Percentiles rank a stretch among this genome's conserved stretches.
Conservation (phyloP, 2,113 vertebrate species). For the Eupsittula cactorum region DNA sequence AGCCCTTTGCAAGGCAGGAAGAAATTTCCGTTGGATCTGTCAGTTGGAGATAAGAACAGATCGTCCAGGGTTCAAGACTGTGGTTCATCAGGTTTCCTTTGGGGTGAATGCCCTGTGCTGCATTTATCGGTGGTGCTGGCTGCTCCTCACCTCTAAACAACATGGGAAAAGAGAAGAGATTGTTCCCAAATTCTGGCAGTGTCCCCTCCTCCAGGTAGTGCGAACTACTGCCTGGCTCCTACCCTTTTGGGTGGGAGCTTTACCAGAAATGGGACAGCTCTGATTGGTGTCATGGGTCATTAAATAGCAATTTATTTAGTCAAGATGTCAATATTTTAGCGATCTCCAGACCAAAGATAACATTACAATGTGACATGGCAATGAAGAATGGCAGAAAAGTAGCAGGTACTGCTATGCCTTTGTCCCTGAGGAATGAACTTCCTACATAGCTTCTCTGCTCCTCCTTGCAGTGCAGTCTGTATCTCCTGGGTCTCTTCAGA, state of each 20-base stretch:
- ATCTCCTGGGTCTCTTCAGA: background rate
- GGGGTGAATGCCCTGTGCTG: background rate
- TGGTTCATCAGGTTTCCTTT: background rate
- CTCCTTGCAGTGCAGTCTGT: background rate
- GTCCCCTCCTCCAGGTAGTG: background rate
- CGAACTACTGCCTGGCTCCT: background rate
- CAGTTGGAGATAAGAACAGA: background rate
- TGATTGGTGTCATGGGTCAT: background rate
- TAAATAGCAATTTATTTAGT: background rate
- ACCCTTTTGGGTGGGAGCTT: background rate
- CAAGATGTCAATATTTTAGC: background rate
- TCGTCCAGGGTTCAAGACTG: background rate
- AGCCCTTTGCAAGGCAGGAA: background rate
- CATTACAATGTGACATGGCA: rapidly evolving
- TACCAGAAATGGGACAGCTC: background rate
- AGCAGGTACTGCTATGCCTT: background rate
- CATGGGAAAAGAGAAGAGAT: background rate
- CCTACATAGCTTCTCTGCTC: background rate
- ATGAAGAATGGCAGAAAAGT: background rate
- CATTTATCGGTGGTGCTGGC: background rate
- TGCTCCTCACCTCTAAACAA: background rate
- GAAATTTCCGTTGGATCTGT: background rate
- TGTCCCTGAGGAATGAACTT: background rate
- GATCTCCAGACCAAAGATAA: background rate
- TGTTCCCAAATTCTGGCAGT: background rate